Evolutionary conservation across 2,888 invertebrate genomes (phyloP).

Genomic region (Yponomeuta evonymella): DNA sequence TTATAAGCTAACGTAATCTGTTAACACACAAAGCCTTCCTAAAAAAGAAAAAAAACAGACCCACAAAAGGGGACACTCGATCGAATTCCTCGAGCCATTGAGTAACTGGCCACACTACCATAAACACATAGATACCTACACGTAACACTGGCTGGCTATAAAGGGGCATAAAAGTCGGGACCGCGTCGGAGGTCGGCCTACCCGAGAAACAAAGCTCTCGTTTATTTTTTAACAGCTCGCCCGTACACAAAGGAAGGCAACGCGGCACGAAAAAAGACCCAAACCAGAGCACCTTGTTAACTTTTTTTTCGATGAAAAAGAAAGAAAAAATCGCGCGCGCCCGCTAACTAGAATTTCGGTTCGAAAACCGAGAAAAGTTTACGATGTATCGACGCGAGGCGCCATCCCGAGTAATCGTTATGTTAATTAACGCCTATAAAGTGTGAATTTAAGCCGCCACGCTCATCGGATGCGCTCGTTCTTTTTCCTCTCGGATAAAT

Average conservation of each 20-base stretch:
- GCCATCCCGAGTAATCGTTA: conserved; percentile 63
- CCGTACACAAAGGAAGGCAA: conserved; percentile 72
- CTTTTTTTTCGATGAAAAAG: conserved; percentile 38
- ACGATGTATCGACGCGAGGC: conserved; percentile 53
- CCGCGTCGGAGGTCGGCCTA: conserved; percentile 76
- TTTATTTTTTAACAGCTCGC: conserved; percentile 77
- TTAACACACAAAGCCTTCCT: not conserved
- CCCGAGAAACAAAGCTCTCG: conserved; percentile 75
- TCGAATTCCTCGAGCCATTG: conserved; percentile 74
- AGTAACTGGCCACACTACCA: conserved; percentile 73
- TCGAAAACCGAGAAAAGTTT: conserved; percentile 72
- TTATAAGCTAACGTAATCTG: not conserved
- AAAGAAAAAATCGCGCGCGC: conserved; percentile 67
- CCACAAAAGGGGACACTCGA: conserved; percentile 67
- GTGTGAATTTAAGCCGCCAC: conserved; percentile 38
- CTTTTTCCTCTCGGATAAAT: conserved; percentile 27
- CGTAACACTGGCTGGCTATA: conserved; percentile 75
- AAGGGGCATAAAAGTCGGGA: conserved; percentile 72
- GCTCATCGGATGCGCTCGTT: not conserved
- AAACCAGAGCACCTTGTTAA: conserved; percentile 74
- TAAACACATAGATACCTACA: conserved; percentile 70
- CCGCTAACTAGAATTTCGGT: conserved; percentile 74
- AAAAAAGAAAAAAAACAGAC: conserved; percentile 2
- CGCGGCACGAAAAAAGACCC: conserved; percentile 71
- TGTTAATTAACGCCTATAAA: conserved; percentile 46